phyloP scores from a whole-genome alignment of 2,888 invertebrate species.

The Deilephila elpenor region DNA sequence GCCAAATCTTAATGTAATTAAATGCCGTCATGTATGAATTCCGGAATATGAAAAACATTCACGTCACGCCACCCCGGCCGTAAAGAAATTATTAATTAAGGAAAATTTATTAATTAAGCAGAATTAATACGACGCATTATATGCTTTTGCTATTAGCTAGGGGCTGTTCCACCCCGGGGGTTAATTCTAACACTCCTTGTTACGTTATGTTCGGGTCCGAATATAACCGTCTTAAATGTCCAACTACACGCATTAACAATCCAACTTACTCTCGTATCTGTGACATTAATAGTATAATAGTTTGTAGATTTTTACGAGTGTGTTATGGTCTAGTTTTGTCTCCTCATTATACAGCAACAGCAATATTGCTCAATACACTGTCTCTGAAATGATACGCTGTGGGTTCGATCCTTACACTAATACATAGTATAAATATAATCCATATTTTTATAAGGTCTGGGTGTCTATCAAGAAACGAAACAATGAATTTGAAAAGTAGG shows the following conservation, averaged over 20 bases:
- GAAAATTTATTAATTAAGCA: constrained; percentile 45
- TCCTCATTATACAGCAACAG: too few relatives aligned
- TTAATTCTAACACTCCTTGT: constrained; percentile 54
- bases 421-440: too few relatives aligned
- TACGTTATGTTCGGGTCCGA: constrained; percentile 56
- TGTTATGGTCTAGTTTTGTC: neutral
- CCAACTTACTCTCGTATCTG: neutral
- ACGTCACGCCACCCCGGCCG: constrained; percentile 21
- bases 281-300: neutral
- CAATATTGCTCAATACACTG: too few relatives aligned
- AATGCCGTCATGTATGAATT: neutral
- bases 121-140: constrained; percentile 47
- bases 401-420: too few relatives aligned
- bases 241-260: constrained; percentile 43
- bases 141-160: constrained; percentile 38
- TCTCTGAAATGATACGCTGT: too few relatives aligned
- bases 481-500: too few relatives aligned
- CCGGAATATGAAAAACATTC: constrained; percentile 5
- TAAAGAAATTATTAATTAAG: constrained; percentile 41
- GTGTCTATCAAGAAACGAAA: too few relatives aligned
- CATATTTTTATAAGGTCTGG: too few relatives aligned
- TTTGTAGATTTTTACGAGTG: neutral
- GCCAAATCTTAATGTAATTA: constrained; percentile 20
- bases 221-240: constrained; percentile 53
- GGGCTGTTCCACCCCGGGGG: constrained; percentile 43